Conservation (phyloP, 2,888 invertebrate genomes). For the Catocala nupta region DNA sequence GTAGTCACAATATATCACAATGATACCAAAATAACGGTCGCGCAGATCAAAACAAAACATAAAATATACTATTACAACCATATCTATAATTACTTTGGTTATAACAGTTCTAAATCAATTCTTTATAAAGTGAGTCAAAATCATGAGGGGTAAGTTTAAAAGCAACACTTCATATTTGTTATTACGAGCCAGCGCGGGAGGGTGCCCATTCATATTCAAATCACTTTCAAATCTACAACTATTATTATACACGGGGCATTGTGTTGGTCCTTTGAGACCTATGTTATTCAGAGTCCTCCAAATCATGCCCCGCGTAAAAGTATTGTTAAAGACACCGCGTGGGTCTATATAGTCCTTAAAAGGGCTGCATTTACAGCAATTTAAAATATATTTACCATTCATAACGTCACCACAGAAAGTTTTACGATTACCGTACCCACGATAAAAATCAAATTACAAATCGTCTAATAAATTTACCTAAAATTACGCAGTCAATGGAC, state of each 20-base stretch:
- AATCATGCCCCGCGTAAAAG: constrained; percentile 78
- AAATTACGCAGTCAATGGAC: constrained; percentile 71
- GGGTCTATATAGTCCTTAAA: constrained; percentile 72
- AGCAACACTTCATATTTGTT: constrained; percentile 86
- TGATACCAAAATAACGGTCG: constrained; percentile 48
- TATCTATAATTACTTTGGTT: constrained; percentile 77
- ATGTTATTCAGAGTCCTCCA: constrained; percentile 83
- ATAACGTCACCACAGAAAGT: constrained; percentile 67
- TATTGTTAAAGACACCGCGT: constrained; percentile 72
- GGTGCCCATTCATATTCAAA: constrained; percentile 86
- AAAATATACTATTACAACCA: constrained; percentile 47
- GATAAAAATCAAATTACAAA: constrained; percentile 64
- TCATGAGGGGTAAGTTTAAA: constrained; percentile 78
- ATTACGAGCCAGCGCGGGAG: constrained; percentile 83
- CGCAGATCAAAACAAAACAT: constrained; percentile 52
- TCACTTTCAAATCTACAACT: constrained; percentile 87
- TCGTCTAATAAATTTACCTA: constrained; percentile 63
- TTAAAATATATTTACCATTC: constrained; percentile 79
- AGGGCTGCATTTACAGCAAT: constrained; percentile 81
- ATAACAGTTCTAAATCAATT: constrained; percentile 74
- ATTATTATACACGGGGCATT: constrained; percentile 84
- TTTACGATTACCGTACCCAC: constrained; percentile 70
- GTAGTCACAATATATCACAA: constrained; percentile 20
- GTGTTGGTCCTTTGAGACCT: constrained; percentile 83
- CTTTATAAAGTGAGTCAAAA: constrained; percentile 79